phyloP scores from a whole-genome alignment of 2,797 vertebrate genomes.

The Phataginus tricuspis region DNA sequence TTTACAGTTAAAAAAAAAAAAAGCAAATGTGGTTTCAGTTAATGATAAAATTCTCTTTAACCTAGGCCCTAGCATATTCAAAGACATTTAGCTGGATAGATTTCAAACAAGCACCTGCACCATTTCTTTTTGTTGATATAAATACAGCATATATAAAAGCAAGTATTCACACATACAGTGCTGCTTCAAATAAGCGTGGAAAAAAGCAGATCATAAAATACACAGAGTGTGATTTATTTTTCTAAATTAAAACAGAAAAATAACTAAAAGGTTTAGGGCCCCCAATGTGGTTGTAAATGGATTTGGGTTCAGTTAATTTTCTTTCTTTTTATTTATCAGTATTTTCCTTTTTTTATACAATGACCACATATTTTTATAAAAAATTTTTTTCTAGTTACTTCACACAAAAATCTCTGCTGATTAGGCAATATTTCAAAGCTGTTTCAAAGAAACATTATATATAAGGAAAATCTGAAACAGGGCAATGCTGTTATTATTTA shows the following conservation, averaged over 20 bases:
- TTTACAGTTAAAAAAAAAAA: not conserved
- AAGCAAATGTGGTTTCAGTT: not conserved
- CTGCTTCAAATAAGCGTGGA: not conserved
- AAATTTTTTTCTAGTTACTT: not conserved
- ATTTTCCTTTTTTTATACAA: not conserved
- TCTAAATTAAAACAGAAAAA: slow-evolving; percentile 12
- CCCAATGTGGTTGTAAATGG: not conserved
- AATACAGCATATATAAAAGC: not conserved
- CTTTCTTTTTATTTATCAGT: slow-evolving; percentile 1
- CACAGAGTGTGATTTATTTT: not conserved
- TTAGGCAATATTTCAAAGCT: not conserved
- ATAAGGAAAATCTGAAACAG: not conserved
- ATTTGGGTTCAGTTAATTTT: not conserved
- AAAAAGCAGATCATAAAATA: not conserved
- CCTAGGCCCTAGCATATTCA: not conserved
- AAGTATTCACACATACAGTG: not conserved
- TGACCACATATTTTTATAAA: not conserved
- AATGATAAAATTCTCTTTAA: slow-evolving; percentile 13
- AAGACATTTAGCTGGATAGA: not conserved
- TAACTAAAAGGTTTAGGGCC: not conserved
- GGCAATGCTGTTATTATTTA: slow-evolving; percentile 37
- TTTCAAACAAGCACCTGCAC: not conserved
- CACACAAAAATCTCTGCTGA: slow-evolving; percentile 37
- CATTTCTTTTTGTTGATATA: slow-evolving; percentile 33
- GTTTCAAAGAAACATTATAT: not conserved